Conservation (phyloP, 2,113 vertebrate genomes). For the rabbit (Oryctolagus cuniculus) region mOryCun1.1 NC_091436.1:79335501-79336000, state of each 20-base stretch:
- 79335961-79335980: conserved; percentile 7
- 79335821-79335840: too few relatives aligned
- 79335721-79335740: not conserved
- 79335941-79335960: conserved; percentile 4
- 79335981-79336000: not conserved
- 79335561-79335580: not conserved
- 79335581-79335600: not conserved
- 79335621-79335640: accelerated
- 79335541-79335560: not conserved
- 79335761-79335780: not conserved
- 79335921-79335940: not conserved
- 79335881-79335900: conserved; percentile 34
- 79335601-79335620: not conserved
- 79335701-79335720: not conserved
- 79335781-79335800: too few relatives aligned
- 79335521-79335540: not conserved
- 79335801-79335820: not conserved
- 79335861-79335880: conserved; percentile 1
- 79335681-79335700: not conserved
- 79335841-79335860: not conserved
- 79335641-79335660: not conserved
- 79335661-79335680: too few relatives aligned
- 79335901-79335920: conserved; percentile 27
- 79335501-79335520: not conserved
- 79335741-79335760: not conserved